Percentiles rank a stretch among this genome's conserved stretches.
Conservation (phyloP, 2,113 vertebrate species). For the Ceyx margarethae region DNA sequence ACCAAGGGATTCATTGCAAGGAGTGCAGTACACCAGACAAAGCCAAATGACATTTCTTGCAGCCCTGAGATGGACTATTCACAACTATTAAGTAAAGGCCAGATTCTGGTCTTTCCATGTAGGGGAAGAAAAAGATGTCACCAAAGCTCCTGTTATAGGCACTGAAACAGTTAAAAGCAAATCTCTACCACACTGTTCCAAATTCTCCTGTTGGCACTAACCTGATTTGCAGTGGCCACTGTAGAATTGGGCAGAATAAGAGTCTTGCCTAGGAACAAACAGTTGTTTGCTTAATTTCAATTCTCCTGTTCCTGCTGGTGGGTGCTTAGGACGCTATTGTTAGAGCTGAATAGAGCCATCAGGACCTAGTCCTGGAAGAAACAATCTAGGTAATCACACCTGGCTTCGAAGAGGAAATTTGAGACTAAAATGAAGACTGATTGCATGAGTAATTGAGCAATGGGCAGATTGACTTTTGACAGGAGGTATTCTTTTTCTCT, state of each 20-base stretch:
- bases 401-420: background rate
- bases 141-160: background rate
- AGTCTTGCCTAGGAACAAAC: background rate
- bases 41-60: background rate
- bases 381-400: background rate
- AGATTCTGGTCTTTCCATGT: background rate
- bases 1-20: background rate
- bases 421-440: background rate
- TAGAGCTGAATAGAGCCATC: background rate
- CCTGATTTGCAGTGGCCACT: background rate
- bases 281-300: background rate
- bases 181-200: background rate
- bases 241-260: background rate
- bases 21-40: background rate
- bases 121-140: background rate
- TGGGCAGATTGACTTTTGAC: background rate
- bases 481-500: background rate
- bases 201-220: background rate
- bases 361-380: background rate
- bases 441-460: background rate
- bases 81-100: background rate
- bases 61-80: background rate
- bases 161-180: background rate
- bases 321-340: background rate
- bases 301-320: background rate